Base-by-base conservation (phyloP, 92 coral and sea anemone genomes). In the Epizoanthus rinbou region DNA sequence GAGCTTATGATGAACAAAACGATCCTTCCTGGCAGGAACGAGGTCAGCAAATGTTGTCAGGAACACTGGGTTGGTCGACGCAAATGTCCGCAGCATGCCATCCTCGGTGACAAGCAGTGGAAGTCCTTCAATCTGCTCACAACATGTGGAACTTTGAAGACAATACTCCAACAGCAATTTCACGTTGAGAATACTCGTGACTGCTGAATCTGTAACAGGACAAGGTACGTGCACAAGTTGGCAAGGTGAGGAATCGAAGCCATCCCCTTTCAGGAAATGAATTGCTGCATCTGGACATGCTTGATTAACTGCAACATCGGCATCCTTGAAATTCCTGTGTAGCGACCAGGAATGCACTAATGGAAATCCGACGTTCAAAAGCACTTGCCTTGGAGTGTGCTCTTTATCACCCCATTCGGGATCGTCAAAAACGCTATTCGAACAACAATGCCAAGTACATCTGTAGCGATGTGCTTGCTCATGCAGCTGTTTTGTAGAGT, bases 361-460 rank as follows among this genome's bases (percentile, higher is more conserved):
- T 59, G 82, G 82, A 76, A 76, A 76, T 6, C 69, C 69, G 22
- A 15, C 59, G 43, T 19, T 11, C 14, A 33, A 76, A 4, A 76
- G 33, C 19, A 76, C 69, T 19, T 76, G 9, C 6, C 1, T 37
- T 8, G 23, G 57, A 3, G 21, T 21, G 39, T 33, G 15, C 33
- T 45, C 56, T 3, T 65, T 57, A 23, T 15, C 31, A 2, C 5
- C 11, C 21, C 19, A 18, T 17, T 54, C 6, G 17, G 80, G 69
- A 45, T 86, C 86, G 75, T 86, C 72, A 23, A 92, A 92, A 21
- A 39, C 87, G 11, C 89, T 85, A 21, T 78, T 68, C 0, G 89
- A 87, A 15, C 85, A 69, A 57, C 85, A 18, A 50, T 87, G 75
- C 95, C 95, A 92, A 8, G 54, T 65, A 81, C 84, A 76, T 19